Evolutionary conservation across 53 echinoderm and acorn worm genomes (phyloP).

Genomic region (Apostichopus leukothele): DNA sequence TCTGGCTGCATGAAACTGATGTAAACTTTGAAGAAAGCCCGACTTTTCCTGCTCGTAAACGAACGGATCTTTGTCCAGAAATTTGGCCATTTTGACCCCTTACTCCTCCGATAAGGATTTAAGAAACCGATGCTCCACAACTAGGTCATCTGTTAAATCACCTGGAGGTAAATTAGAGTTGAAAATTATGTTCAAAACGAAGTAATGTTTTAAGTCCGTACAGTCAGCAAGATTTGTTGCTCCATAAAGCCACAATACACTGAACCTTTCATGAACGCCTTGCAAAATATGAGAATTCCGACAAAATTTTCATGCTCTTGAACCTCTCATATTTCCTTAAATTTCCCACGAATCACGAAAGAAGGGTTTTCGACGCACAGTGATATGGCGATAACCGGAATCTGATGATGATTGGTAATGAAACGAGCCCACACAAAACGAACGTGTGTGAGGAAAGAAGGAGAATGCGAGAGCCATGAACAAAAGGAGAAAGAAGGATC

Average conservation of each 20-base stretch:
- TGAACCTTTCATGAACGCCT: constrained; percentile 46
- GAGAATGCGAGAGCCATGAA: constrained; percentile 50
- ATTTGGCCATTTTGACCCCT: constrained; percentile 93
- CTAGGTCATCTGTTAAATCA: constrained; percentile 99
- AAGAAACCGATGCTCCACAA: constrained; percentile 67
- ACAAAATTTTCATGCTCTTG: constrained; percentile 63
- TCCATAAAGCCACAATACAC: constrained; percentile 50
- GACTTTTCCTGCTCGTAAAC: constrained; percentile 85
- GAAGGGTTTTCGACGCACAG: constrained; percentile 70
- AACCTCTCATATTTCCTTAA: constrained; percentile 57
- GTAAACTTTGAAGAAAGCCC: constrained; percentile 82
- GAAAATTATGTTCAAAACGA: constrained; percentile 38
- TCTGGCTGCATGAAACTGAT: constrained; percentile 77
- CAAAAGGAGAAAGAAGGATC: constrained; percentile 46
- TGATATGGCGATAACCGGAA: constrained; percentile 86
- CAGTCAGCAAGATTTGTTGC: constrained; percentile 36
- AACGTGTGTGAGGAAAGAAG: constrained; percentile 49
- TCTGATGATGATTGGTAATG: constrained; percentile 96
- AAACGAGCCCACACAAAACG: constrained; percentile 94
- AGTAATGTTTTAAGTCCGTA: constrained; percentile 40
- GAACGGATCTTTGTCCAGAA: constrained; percentile 97
- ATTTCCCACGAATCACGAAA: constrained; percentile 58
- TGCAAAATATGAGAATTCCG: constrained; percentile 53
- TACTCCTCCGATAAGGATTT: constrained; percentile 82
- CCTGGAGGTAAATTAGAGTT: constrained; percentile 56